Evolutionary conservation across 2,888 invertebrate genomes (phyloP), one percentile per base, ranked within the genome.

Genomic region (Branchipolynoe longqiensis): DNA sequence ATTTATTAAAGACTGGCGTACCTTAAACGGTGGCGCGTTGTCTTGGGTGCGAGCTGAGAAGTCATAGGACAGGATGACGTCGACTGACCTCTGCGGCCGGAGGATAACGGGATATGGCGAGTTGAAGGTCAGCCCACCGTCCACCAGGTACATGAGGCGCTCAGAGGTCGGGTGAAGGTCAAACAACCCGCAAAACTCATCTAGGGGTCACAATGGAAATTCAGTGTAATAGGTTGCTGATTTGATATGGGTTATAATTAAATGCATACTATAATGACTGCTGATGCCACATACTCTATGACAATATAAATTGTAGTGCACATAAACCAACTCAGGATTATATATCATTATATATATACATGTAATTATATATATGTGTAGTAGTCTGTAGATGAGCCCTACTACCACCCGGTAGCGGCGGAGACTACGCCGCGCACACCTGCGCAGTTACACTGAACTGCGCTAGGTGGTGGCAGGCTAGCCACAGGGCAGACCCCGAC

Each of bases 71-170:
- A 94, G 87, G 84, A 94, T 94, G 73, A 94, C 89, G 86, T 94
- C 93, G 12, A 94, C 93, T n/a, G 90, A 92, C 82, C 94, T 89
- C 89, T 94, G 94, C 0, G 94, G 94, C 62, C 94, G 88, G 36
- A 94, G 90, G 8, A 94, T 91, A 3, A 94, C 90, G 0, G 94
- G 94, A 89, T 91, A 94, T 0, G 94, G 94, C 3, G 94, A 93
- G 90, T 94, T 94, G 90, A 94, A 94, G 8, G 94, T 94, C 78
- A 94, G 90, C 0, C 94, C 94, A 41, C 94, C 93, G 88, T 94
- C 94, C 1, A 94, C 94, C 89, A 94, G 91, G 89, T 93, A 94
- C 64, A 94, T 89, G 83, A 93, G 93, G 88, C 94, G 94, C 25
- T 92, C 91, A 40, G 91, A 91, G 28, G 94, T 93, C 8, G 93